phyloP scores from a whole-genome alignment of 2,797 vertebrate species.

The Tympanoctomys barrerae region DNA sequence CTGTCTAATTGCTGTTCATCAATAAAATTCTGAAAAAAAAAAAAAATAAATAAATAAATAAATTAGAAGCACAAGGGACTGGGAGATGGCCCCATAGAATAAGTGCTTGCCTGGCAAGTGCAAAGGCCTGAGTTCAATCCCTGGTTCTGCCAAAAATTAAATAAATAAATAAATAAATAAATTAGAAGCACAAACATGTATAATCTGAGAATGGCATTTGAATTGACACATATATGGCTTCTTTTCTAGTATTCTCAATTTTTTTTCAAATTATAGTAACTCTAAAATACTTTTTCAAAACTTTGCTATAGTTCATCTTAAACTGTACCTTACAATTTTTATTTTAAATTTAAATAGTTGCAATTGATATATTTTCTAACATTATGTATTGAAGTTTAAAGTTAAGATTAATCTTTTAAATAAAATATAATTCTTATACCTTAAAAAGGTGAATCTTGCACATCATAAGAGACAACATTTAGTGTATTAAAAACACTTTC shows the following conservation, averaged over 20 bases:
- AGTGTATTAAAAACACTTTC: not conserved
- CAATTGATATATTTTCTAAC: not conserved
- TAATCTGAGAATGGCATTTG: not conserved
- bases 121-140: too few relatives aligned
- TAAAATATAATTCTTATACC: constrained; percentile 7
- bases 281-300: constrained; percentile 26
- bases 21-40: too few relatives aligned
- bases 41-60: too few relatives aligned
- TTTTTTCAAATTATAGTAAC: not conserved
- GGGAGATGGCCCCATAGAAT: too few relatives aligned
- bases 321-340: not conserved
- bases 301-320: not conserved
- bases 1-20: too few relatives aligned
- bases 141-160: too few relatives aligned
- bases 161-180: not conserved
- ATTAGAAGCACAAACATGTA: not conserved
- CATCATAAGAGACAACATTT: not conserved
- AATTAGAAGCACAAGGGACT: not conserved
- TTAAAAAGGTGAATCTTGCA: not conserved
- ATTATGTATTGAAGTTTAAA: not conserved
- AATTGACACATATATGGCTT: not conserved
- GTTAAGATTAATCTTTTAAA: not conserved
- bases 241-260: not conserved
- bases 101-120: too few relatives aligned
- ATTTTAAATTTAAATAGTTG: not conserved